Conservation (phyloP, 2,888 invertebrate genomes). For the Panorpa germanica region DNA sequence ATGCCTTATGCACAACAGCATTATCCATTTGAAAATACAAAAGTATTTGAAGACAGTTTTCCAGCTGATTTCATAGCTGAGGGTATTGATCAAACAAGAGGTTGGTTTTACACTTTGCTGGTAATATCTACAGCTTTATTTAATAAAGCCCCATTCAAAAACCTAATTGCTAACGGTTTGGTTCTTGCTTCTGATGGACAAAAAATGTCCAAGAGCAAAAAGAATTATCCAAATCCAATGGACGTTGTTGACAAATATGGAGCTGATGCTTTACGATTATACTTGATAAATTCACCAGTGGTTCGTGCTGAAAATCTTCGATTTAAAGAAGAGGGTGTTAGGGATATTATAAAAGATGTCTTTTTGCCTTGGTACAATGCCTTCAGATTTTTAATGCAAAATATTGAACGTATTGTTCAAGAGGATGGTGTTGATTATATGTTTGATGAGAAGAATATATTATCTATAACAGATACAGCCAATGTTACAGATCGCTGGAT, state of each 20-base stretch:
- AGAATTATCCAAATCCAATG: slow-evolving; percentile 96
- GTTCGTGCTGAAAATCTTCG: slow-evolving; percentile 91
- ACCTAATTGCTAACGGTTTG: slow-evolving; percentile 89
- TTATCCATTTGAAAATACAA: slow-evolving; percentile 86
- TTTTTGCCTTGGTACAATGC: slow-evolving; percentile 95
- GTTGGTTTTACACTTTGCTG: slow-evolving; percentile 97
- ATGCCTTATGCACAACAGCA: slow-evolving; percentile 98
- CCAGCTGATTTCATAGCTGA: slow-evolving; percentile 99
- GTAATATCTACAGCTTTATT: slow-evolving; percentile 93
- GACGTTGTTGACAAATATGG: slow-evolving; percentile 82
- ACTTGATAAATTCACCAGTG: slow-evolving; percentile 94
- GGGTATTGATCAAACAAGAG: slow-evolving; percentile 94
- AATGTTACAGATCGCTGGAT: slow-evolving; percentile 98
- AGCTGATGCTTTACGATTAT: slow-evolving; percentile 89
- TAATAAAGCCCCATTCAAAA: slow-evolving; percentile 93
- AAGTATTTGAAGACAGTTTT: slow-evolving; percentile 76
- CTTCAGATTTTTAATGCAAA: slow-evolving; percentile 85
- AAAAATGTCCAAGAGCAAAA: slow-evolving; percentile 98
- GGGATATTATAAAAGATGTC: slow-evolving; percentile 91
- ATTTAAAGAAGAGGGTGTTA: slow-evolving; percentile 94
- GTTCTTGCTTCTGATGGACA: slow-evolving; percentile 94
- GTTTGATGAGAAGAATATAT: slow-evolving; percentile 25
- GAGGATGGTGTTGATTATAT: slow-evolving; percentile 34
- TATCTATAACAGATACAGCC: slow-evolving; percentile 19
- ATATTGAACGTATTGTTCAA: slow-evolving; percentile 63